Base-by-base conservation (phyloP, 2,888 invertebrate species). In the Ectemnius continuus region DNA sequence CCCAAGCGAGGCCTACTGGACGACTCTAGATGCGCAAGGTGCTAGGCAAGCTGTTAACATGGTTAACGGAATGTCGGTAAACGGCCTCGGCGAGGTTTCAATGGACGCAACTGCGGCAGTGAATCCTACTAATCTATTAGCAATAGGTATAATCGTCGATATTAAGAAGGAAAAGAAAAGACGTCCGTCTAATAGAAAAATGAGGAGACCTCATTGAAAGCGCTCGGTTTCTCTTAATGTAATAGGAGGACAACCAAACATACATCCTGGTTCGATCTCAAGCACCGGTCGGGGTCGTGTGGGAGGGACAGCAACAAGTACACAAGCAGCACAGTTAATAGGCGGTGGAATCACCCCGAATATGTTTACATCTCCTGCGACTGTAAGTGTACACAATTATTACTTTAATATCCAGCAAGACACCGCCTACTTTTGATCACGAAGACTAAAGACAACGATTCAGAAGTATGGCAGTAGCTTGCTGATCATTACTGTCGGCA, bases 1-100 rank as follows among this genome's bases (percentile, higher is more conserved):
- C 1, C 99, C 99, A 0, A 98, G 97, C 87, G 99, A 99, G 91
- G 94, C 95, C 68, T 97, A 97, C 88, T 98, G 97, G 97, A 94
- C 94, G 84, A 95, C 96, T 69, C 91, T 97, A 82, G 97, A 97
- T 89, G 94, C 95, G 3, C 95, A 96, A 86, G 95, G 93, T 77
- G 93, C 92, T 18, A 89, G 93, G 73, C 91, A 91, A 92, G 95
- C 94, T 80, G 94, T 94, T 70, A 95, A 94, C 88, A 94, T 95
- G 93, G 94, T 95, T 36, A 95, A 95, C 88, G 95, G 95, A 70
- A 94, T 95, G 91, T 94, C 94, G 23, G 94, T 95, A 23, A 95
- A 95, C 87, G 95, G 95, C 67, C 92, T 95, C 56, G 94, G 94
- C 20, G 95, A 95, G 89, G 94, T 94, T 74, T 93, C 95, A 23